Percentiles rank a stretch among this genome's conserved stretches.
Evolutionary conservation across 2,113 vertebrate species (phyloP).

Genomic region (Paramormyrops kingsleyae): DNA sequence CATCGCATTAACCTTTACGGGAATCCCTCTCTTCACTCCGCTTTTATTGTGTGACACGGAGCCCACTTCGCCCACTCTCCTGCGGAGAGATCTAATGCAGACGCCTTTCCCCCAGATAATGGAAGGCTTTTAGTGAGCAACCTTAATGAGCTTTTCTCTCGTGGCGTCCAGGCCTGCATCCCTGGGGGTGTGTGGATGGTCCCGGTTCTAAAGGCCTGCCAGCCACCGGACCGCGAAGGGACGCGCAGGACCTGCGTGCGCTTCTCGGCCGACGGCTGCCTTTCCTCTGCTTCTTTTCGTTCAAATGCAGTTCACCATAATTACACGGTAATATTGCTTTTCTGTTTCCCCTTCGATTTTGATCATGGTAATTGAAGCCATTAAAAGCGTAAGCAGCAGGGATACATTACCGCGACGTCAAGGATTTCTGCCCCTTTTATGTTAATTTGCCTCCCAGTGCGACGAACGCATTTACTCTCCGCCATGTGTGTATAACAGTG

Average conservation of each 20-base stretch:
- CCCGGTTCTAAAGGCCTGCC: background rate
- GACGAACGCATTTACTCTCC: background rate
- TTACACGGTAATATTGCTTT: constrained; percentile 5
- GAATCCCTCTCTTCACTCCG: background rate
- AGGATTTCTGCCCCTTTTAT: background rate
- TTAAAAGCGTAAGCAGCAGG: background rate
- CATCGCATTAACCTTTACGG: background rate
- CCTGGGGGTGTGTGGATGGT: background rate
- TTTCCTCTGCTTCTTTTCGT: background rate
- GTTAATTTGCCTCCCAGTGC: background rate
- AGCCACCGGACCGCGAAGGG: background rate
- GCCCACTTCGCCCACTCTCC: background rate
- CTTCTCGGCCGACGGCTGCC: background rate
- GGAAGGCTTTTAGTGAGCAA: background rate
- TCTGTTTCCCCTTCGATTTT: constrained; percentile 13
- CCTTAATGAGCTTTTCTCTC: background rate
- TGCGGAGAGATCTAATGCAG: background rate
- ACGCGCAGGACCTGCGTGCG: background rate
- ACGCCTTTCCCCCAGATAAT: constrained; percentile 4
- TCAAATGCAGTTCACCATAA: background rate
- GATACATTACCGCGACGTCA: constrained; percentile 24
- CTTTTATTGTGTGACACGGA: constrained; percentile 1
- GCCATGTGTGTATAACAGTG: background rate
- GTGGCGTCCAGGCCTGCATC: background rate
- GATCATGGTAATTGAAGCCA: constrained; percentile 23